Conservation (phyloP, 2,888 invertebrate genomes). For the Caenorhabditis sp. region DNA sequence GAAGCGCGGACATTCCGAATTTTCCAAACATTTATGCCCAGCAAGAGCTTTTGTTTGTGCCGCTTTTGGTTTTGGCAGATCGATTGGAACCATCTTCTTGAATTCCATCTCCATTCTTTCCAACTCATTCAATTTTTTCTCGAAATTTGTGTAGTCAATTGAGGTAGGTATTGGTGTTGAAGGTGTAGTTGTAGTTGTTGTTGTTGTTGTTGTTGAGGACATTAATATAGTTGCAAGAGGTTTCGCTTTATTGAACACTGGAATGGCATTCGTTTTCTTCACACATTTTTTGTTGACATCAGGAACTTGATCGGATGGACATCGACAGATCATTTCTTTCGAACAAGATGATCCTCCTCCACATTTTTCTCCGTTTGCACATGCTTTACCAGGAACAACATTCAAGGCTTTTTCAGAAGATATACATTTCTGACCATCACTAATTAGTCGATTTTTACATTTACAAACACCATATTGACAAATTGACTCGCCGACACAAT, state of each 20-base stretch:
- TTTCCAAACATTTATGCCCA: slow-evolving; percentile 47
- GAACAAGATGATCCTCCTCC: slow-evolving; percentile 48
- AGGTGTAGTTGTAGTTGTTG: too few relatives aligned
- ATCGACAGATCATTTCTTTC: slow-evolving; percentile 56
- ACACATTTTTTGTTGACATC: slow-evolving; percentile 62
- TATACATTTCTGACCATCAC: slow-evolving; percentile 59
- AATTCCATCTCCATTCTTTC: slow-evolving; percentile 46
- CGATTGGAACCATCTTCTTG: slow-evolving; percentile 30
- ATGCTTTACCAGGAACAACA: slow-evolving; percentile 59
- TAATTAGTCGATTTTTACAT: slow-evolving; percentile 58
- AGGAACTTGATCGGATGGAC: slow-evolving; percentile 44
- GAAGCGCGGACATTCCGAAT: slow-evolving; percentile 49
- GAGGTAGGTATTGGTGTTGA: slow-evolving; percentile 2
- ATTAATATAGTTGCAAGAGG: slow-evolving; percentile 8
- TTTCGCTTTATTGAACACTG: slow-evolving; percentile 39
- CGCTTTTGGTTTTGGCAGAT: slow-evolving; percentile 6
- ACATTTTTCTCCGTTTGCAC: slow-evolving; percentile 54
- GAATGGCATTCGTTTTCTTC: slow-evolving; percentile 33
- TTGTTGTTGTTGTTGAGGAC: slow-evolving; percentile 14
- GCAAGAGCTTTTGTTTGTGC: slow-evolving; percentile 20
- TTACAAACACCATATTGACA: slow-evolving; percentile 61
- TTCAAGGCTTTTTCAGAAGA: slow-evolving; percentile 39
- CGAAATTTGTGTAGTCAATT: slow-evolving; percentile 23
- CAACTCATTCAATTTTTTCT: slow-evolving; percentile 40
- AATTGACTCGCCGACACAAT: slow-evolving; percentile 61